Percentiles rank a stretch among this genome's conserved stretches.
Evolutionary conservation across 2,888 invertebrate species (phyloP).

Genomic region (Hypena proboscidalis): DNA sequence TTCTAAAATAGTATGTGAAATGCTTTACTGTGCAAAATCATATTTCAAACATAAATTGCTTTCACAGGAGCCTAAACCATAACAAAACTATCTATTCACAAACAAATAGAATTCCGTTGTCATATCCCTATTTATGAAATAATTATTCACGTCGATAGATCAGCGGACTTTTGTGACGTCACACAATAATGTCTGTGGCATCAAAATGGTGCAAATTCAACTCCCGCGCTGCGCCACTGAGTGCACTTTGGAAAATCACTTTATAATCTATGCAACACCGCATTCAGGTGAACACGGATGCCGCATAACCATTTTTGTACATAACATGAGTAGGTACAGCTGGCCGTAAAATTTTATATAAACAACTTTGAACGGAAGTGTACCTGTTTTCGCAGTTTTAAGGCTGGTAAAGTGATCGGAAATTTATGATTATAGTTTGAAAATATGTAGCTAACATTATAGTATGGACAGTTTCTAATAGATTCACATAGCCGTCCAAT

Average conservation of each 20-base stretch:
- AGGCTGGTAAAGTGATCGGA: constrained; percentile 7
- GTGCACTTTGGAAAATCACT: constrained; percentile 72
- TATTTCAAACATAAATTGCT: too few relatives aligned
- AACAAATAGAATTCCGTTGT: constrained; percentile 12
- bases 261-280: constrained; percentile 66
- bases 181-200: constrained; percentile 48
- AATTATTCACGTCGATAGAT: constrained; percentile 33
- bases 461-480: background rate
- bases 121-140: constrained; percentile 12
- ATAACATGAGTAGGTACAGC: constrained; percentile 38
- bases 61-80: too few relatives aligned
- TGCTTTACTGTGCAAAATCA: too few relatives aligned
- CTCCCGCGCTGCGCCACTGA: constrained; percentile 45
- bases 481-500: too few relatives aligned
- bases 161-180: constrained; percentile 38
- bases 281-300: constrained; percentile 38
- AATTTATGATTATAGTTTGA: constrained; percentile 5
- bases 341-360: constrained; percentile 49
- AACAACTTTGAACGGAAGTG: constrained; percentile 34
- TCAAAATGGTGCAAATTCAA: constrained; percentile 54
- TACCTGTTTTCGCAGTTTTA: constrained; percentile 31
- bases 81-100: too few relatives aligned
- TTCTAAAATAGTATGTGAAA: too few relatives aligned
- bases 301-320: constrained; percentile 60
- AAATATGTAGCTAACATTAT: background rate